phyloP scores from a whole-genome alignment of 2,888 invertebrate species.

The Chrysotoxum bicinctum region DNA sequence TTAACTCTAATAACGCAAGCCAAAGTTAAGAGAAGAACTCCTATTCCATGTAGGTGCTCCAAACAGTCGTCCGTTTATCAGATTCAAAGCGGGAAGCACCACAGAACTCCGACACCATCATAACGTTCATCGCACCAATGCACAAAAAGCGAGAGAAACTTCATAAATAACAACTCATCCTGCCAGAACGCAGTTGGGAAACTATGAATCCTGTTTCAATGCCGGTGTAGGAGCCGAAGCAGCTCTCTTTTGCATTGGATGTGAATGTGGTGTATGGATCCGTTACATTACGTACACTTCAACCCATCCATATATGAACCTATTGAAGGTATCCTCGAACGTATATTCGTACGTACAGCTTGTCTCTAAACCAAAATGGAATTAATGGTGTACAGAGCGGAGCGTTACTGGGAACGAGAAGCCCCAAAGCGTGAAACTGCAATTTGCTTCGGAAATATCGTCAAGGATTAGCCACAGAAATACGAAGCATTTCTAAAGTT shows the following conservation, averaged over 20 bases:
- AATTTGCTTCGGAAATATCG: constrained; percentile 55
- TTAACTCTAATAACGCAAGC: constrained; percentile 40
- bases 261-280: constrained; percentile 12
- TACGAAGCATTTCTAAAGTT: constrained; percentile 4
- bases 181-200: constrained; percentile 21
- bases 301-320: not conserved
- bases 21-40: constrained; percentile 14
- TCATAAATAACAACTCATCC: constrained; percentile 63
- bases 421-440: constrained; percentile 56
- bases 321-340: not conserved
- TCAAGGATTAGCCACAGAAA: constrained; percentile 36
- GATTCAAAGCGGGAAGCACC: constrained; percentile 28
- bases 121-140: constrained; percentile 47
- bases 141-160: constrained; percentile 43
- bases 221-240: not conserved
- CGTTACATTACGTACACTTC: constrained; percentile 12
- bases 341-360: not conserved
- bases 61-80: constrained; percentile 38
- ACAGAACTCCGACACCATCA: constrained; percentile 43
- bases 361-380: constrained; percentile 29
- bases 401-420: constrained; percentile 37
- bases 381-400: constrained; percentile 44
- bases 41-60: constrained; percentile 24
- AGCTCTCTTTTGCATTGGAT: constrained; percentile 33
- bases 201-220: constrained; percentile 33